These are phyloP conservation scores for Zaprionus ghesquierei DNA, from an alignment of 1,140 invertebrate genomes.

Conservation along the genomic window DNA sequence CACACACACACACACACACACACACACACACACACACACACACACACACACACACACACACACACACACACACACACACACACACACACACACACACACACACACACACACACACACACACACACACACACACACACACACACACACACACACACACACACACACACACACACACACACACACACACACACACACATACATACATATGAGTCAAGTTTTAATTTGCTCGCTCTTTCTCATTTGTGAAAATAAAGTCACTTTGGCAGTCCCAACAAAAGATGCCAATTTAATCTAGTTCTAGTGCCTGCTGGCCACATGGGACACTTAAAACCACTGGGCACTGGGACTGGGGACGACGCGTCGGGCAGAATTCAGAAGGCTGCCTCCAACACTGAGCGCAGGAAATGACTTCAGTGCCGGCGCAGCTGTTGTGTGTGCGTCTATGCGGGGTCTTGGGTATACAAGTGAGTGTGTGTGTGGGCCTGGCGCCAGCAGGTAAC, in stretches of 20 bases:
- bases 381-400: conserved; percentile 40
- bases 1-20: conserved; percentile 16
- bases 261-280: conserved; percentile 76
- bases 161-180: conserved; percentile 21
- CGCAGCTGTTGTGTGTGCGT: background rate
- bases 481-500: conserved; percentile 79
- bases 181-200: conserved; percentile 2
- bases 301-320: conserved; percentile 75
- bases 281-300: conserved; percentile 82
- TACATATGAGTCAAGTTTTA: conserved; percentile 67
- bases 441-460: background rate
- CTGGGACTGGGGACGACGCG: background rate
- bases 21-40: conserved; percentile 7
- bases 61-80: conserved; percentile 7
- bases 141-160: conserved; percentile 3
- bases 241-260: conserved; percentile 75
- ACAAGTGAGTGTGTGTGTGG: conserved; percentile 40
- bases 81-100: conserved; percentile 18
- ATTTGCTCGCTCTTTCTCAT: conserved; percentile 70
- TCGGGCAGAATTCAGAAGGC: too few relatives aligned
- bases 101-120: conserved; percentile 4
- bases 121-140: conserved; percentile 23
- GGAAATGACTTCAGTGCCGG: conserved; percentile 78
- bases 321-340: conserved; percentile 71
- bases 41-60: conserved; percentile 19